Percentiles rank a stretch among this genome's conserved stretches.
Evolutionary conservation across 2,888 invertebrate species (phyloP).

Genomic region (Elysia crispata): DNA sequence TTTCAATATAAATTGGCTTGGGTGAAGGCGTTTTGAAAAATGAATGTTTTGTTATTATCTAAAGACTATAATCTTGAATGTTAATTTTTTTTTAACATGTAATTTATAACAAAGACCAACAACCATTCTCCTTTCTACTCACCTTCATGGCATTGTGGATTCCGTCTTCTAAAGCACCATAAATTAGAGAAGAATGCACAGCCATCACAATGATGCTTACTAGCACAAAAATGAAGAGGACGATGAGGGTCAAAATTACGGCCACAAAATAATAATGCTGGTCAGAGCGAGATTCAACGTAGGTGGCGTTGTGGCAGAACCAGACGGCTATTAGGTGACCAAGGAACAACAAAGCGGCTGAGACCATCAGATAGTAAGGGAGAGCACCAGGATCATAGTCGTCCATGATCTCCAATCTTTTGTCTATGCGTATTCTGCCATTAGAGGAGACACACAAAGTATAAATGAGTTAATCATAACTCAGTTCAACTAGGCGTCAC

Average conservation of each 20-base stretch:
- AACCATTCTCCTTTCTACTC: neutral
- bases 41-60: too few relatives aligned
- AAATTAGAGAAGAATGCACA: slow-evolving; percentile 31
- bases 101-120: too few relatives aligned
- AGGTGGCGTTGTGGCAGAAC: slow-evolving; percentile 45
- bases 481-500: too few relatives aligned
- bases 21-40: too few relatives aligned
- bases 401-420: slow-evolving; percentile 25
- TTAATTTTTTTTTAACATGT: too few relatives aligned
- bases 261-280: slow-evolving; percentile 39
- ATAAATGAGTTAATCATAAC: too few relatives aligned
- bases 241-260: slow-evolving; percentile 21
- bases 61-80: too few relatives aligned
- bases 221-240: slow-evolving; percentile 13
- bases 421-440: slow-evolving; percentile 13
- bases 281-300: slow-evolving; percentile 32
- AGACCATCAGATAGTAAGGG: slow-evolving; percentile 35
- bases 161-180: slow-evolving; percentile 13
- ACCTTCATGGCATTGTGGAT: slow-evolving; percentile 41
- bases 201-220: slow-evolving; percentile 30
- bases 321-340: slow-evolving; percentile 30
- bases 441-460: too few relatives aligned
- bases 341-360: slow-evolving; percentile 33
- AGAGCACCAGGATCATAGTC: slow-evolving; percentile 38
- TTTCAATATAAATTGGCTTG: too few relatives aligned